Evolutionary conservation across 2,888 invertebrate species (phyloP), one percentile per base, ranked within the genome.

Genomic region (Stictocephala bisonia): DNA sequence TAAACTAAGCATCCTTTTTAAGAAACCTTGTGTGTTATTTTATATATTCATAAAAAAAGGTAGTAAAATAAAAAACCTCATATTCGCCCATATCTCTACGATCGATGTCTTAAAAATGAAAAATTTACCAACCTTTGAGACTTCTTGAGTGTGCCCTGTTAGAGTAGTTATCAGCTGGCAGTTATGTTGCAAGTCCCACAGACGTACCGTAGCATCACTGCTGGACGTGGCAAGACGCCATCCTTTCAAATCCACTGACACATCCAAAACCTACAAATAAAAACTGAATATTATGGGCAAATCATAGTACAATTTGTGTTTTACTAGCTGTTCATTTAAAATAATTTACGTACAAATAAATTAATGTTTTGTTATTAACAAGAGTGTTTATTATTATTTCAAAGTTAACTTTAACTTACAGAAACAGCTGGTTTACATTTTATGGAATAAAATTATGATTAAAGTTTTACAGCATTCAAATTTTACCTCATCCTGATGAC

Each of bases 211-310:
- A 71, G 90, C 88, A 82, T 94, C 94, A 79, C 90, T 91, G 60
- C 93, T 91, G 0, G 90, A 90, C 0, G 93, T 92, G 13, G 93
- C 90, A 83, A 94, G 85, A 53, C 88, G 86, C 77, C 88, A 88
- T 0, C 93, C 93, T 0, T 90, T 89, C 83, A 88, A 90, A 85
- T 94, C 92, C 84, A 94, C 93, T 74, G 89, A 87, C 50, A 94
- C 87, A 81, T 94, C 93, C 60, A 93, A 82, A 18, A 94, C 91
- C 87, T 88, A 73, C 0, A 58, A 53, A 18, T 11, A 13, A 35
- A 35, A 7, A 35, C 35, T 35, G 35, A 35, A 35, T 11, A 35
- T 35, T 35, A 35, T 35, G 7, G 7, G 7, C 13, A 35, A 35
- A 35, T 13, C 35, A 35, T 11, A 13, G 7, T 11, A 35, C 9